Base-by-base conservation (phyloP, 1,140 invertebrate species). In the Bombus fervidus region DNA sequence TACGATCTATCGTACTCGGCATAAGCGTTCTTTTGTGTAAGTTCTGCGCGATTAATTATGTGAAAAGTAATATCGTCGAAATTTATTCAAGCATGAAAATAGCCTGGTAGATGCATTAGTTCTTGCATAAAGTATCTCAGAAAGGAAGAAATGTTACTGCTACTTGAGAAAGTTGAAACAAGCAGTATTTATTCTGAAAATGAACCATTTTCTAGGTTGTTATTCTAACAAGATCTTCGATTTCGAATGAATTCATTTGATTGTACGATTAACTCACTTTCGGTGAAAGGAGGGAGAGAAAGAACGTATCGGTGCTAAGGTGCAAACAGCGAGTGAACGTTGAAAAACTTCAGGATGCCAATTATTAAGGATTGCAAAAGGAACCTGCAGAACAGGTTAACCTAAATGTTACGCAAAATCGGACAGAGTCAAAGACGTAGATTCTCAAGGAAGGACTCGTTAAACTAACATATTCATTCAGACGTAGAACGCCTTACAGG, bases 321-420 rank as follows among this genome's bases (percentile, higher is more conserved):
- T 37, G 74, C 47, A 15, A 74, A 75, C 73, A 74, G 73, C 53
- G 15, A 34, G 57, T 22, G 75, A 77, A 41, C 57, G 75, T 77
- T 41, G 39, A 41, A 62, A 78, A 64, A 31, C 28, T 39, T 22
- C 57, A 41, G 39, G 39, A 78, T 64, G n/a, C 37, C 75, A 43
- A 64, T 78, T 78, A 78, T 78, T 43, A 37, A 3, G 3, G 75
- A 62, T 78, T 64, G 75, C 57, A 62, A 41, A 64, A 66, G 53
- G 37, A 78, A 64, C 75, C 28, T 64, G 59, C 37, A 37, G 59
- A 78, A 78, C 75, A 41, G 75, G 75, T 78, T 78, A 41, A 31
- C 74, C 47, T 59, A 76, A 62, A 78, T 64, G 75, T 78, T 78
- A 25, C 75, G 57, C 37, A 78, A 78, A 59, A 37, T 10, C 34